phyloP scores from a whole-genome alignment of 2,797 vertebrate species.

The Macrochelys suwanniensis region DNA sequence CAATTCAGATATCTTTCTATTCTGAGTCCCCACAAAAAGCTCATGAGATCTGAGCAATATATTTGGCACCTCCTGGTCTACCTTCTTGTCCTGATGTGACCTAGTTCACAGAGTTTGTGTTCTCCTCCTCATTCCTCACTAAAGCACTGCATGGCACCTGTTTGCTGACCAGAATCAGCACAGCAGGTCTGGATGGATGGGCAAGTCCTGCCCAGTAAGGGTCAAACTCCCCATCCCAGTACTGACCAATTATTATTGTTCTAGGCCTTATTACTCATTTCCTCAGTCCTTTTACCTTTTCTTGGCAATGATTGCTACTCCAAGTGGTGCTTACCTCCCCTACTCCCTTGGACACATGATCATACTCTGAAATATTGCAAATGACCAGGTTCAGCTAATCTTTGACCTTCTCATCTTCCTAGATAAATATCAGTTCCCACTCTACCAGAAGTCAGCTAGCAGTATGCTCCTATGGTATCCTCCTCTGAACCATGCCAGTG shows the following conservation, averaged over 20 bases:
- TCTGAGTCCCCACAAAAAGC: background rate
- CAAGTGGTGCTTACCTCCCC: no score
- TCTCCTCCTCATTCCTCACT: background rate
- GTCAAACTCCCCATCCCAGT: background rate
- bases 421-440: background rate
- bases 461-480: background rate
- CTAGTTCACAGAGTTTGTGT: background rate
- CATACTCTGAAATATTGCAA: no score
- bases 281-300: no score
- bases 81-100: background rate
- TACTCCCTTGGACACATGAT: no score
- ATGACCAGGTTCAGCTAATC: no score
- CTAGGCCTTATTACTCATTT: no score
- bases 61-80: background rate
- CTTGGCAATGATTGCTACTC: no score
- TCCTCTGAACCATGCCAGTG: background rate
- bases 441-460: constrained; percentile 28
- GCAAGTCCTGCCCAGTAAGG: background rate
- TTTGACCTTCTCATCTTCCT: no score
- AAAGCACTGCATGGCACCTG: background rate
- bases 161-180: background rate
- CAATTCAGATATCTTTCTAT: background rate
- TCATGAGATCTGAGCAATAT: background rate
- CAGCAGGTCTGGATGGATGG: background rate
- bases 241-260: no score